Evolutionary conservation across 2,113 vertebrate species (phyloP), one percentile per base, ranked within the genome.

Genomic region (Paramormyrops kingsleyae): DNA sequence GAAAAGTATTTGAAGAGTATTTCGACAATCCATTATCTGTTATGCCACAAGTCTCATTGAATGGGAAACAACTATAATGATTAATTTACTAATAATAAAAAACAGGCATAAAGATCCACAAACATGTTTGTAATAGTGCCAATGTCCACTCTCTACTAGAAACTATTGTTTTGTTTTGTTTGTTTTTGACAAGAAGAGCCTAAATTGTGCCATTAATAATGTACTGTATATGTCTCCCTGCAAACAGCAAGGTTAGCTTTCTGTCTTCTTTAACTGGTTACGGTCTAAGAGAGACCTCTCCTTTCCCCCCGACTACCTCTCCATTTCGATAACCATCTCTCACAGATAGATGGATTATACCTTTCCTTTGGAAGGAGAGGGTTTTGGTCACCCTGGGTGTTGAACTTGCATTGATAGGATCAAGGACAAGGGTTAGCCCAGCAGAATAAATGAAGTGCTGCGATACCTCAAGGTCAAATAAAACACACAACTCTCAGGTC

Each of bases 111-210:
- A 44, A 83, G 5, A 83, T 42, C 77, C 77, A 83, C 42, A 44
- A 83, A 44, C 77, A 83, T 83, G n/a, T 31, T 86, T 49, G 21
- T 86, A 52, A 49, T 50, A 86, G 5, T 86, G 46, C 10, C 39
- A 15, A 50, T 49, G 4, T 49, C 7, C 10, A 85, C 21, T n/a
- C 46, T 49, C 24, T 50, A 27, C 84, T 86, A 47, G 4, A 49
- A 85, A 27, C 5, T 39, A 10, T 39, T 21, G 39, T 21, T 44
- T 27, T 49, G 31, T 96, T 95, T 95, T 96, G 17, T 21, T 42
- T 52, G 96, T 95, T 95, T 96, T 97, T 96, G 1, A 95, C 92
- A 93, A 96, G 95, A 95, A 93, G 89, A 83, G 90, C 90, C 49
- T 92, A 90, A 93, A 94, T 91, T 92, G 84, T 90, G 87, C 92